These are phyloP conservation scores for Hyla sarda DNA, from an alignment of 2,113 vertebrate species.

Conservation along the genomic window DNA sequence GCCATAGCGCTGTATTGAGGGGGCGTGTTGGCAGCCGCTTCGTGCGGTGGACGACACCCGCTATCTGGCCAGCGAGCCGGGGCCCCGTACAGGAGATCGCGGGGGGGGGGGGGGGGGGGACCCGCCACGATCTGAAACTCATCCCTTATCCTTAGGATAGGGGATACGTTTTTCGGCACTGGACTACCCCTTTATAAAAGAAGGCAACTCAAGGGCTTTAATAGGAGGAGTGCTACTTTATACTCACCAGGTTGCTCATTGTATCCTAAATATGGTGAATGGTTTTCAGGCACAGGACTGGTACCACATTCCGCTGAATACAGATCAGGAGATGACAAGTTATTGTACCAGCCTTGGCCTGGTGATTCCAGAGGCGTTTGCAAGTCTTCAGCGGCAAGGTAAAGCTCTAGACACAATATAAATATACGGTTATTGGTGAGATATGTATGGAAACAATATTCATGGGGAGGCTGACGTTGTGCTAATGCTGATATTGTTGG, in stretches of 20 bases:
- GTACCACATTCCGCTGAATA: neutral
- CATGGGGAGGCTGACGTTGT: neutral
- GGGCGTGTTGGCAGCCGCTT: too few species aligned
- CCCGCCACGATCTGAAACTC: too few species aligned
- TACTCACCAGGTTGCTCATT: neutral
- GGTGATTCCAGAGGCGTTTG: neutral
- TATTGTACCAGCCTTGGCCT: neutral
- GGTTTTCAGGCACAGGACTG: neutral
- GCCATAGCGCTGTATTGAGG: too few species aligned
- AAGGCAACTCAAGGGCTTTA: too few species aligned
- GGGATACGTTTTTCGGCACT: too few species aligned
- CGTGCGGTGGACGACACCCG: too few species aligned
- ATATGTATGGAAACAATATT: neutral
- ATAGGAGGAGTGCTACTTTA: neutral
- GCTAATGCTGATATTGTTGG: neutral
- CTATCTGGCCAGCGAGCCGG: too few species aligned
- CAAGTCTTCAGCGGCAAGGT: neutral
- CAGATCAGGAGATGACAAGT: neutral
- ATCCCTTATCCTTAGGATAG: too few species aligned
- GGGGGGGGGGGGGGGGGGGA: too few species aligned
- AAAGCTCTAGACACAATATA: neutral
- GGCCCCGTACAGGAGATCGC: too few species aligned
- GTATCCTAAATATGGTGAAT: neutral
- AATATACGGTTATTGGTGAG: neutral
- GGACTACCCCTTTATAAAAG: too few species aligned